These are phyloP conservation scores for Heterotilapia buettikoferi DNA, from an alignment of 2,113 vertebrate genomes.

Conservation along the genomic window DNA sequence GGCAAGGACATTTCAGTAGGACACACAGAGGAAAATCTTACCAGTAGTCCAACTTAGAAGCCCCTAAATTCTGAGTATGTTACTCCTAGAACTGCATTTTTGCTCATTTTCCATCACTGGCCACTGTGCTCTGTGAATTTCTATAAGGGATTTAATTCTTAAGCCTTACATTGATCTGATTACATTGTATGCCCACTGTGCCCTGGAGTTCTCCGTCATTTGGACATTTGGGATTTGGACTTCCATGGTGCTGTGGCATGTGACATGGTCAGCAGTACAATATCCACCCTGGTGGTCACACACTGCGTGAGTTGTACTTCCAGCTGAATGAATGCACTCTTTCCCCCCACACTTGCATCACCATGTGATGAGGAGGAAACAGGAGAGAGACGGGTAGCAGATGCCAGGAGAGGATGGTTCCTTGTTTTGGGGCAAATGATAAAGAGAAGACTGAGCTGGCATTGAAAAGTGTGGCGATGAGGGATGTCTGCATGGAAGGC, in stretches of 20 bases:
- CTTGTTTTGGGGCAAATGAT: conserved; percentile 55
- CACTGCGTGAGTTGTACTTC: conserved; percentile 37
- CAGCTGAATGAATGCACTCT: conserved; percentile 24
- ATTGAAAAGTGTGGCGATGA: conserved; percentile 20
- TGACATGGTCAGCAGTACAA: conserved; percentile 43
- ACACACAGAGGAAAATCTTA: neutral
- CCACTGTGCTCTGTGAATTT: neutral
- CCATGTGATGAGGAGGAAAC: conserved; percentile 49
- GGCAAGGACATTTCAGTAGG: neutral
- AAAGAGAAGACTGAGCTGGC: conserved; percentile 33
- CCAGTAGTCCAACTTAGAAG: neutral
- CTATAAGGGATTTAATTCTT: conserved; percentile 21
- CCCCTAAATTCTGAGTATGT: neutral
- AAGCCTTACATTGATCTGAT: conserved; percentile 48
- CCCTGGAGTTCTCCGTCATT: conserved; percentile 5
- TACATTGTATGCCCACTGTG: conserved; percentile 1
- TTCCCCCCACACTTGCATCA: neutral
- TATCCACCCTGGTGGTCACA: conserved; percentile 30
- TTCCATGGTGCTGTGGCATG: conserved; percentile 12
- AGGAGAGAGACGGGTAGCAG: conserved; percentile 15
- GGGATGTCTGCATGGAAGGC: neutral
- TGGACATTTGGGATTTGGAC: conserved; percentile 30
- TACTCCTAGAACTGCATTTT: neutral
- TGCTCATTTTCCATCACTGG: neutral
- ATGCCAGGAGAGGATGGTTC: conserved; percentile 33